These are phyloP conservation scores for Charanyca ferruginea DNA, from an alignment of 2,888 invertebrate genomes.

Conservation along the genomic window DNA sequence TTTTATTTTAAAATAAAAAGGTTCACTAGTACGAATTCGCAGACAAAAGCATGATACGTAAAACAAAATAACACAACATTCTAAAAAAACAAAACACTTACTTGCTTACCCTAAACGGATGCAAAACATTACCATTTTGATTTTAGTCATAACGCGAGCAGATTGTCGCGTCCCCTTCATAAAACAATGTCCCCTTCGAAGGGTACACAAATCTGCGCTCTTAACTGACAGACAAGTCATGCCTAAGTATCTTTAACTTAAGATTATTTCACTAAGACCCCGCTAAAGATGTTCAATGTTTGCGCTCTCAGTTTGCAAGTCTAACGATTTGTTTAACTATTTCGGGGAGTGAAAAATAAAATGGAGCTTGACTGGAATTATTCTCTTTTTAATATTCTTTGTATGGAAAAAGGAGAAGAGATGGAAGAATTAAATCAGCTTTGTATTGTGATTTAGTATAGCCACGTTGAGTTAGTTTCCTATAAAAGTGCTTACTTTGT, in stretches of 20 bases:
- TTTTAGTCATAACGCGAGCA: conserved; percentile 64
- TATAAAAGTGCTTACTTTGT: neutral
- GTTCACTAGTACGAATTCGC: no score
- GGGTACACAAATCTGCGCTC: conserved; percentile 54
- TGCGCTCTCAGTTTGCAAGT: conserved; percentile 44
- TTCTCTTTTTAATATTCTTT: conserved; percentile 2
- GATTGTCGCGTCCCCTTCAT: conserved; percentile 61
- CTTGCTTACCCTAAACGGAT: conserved; percentile 48
- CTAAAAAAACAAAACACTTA: conserved; percentile 34
- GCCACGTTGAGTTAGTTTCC: neutral
- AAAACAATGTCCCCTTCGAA: conserved; percentile 60
- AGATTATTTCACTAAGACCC: conserved; percentile 62
- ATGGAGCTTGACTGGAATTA: neutral
- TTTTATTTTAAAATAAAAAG: no score
- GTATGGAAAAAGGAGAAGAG: no score
- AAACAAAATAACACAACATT: conserved; percentile 4
- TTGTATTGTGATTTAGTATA: neutral
- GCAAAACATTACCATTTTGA: conserved; percentile 57
- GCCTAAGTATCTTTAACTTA: conserved; percentile 61
- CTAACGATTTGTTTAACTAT: conserved; percentile 61
- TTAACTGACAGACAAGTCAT: conserved; percentile 55
- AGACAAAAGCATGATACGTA: no score
- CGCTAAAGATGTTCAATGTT: conserved; percentile 61
- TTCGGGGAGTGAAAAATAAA: conserved; percentile 43
- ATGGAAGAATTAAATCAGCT: neutral